phyloP scores from a whole-genome alignment of 2,113 vertebrate genomes.

The Drymodes brunneopygia region DNA sequence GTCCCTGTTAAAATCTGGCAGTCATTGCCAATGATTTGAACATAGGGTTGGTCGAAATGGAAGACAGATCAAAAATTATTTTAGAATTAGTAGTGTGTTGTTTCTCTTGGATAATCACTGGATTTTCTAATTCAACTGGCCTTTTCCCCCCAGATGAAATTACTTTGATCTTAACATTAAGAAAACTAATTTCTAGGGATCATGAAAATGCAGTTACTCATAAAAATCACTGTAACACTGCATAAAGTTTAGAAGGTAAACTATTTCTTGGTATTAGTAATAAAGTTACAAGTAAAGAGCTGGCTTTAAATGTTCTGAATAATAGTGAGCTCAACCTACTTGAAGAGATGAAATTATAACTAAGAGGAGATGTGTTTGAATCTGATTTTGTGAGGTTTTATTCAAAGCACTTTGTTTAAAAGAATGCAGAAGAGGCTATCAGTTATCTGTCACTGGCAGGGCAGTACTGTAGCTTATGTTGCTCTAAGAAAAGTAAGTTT shows the following conservation, averaged over 20 bases:
- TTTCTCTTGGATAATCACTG: not conserved
- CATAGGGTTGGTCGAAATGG: not conserved
- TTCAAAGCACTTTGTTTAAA: not conserved
- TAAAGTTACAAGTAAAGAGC: not conserved
- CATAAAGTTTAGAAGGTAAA: not conserved
- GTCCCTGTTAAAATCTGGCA: not conserved
- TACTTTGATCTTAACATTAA: not conserved
- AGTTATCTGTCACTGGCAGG: not conserved
- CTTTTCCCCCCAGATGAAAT: not conserved
- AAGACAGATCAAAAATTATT: slow-evolving; percentile 21
- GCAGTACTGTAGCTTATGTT: not conserved
- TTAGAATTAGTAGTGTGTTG: not conserved
- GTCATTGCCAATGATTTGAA: not conserved
- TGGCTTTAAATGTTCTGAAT: not conserved
- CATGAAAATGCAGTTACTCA: not conserved
- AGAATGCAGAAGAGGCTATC: not conserved
- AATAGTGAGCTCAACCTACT: not conserved
- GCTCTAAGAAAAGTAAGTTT: not conserved
- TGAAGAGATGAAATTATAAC: not conserved
- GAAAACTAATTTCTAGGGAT: not conserved
- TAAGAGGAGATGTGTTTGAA: not conserved
- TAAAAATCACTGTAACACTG: not conserved
- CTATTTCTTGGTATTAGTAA: not conserved
- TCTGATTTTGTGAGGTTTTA: not conserved
- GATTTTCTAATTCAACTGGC: not conserved